Evolutionary conservation across 2,113 vertebrate genomes (phyloP), one percentile per base, ranked within the genome.

Genomic region (Indicator indicator): DNA sequence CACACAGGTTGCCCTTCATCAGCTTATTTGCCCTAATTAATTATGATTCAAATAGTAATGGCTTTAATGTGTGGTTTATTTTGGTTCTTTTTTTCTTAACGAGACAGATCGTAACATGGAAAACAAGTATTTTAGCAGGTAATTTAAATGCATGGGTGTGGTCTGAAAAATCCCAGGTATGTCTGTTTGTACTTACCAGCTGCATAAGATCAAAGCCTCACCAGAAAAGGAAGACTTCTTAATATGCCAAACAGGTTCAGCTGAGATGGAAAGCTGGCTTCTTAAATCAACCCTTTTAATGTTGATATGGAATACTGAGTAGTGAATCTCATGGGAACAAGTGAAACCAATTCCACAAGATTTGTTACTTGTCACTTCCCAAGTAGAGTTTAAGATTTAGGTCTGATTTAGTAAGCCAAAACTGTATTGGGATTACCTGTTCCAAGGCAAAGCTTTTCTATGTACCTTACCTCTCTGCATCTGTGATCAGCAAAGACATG

Each of bases 231-330:
- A 78, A 74, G 16, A 20, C 62, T 56, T 50, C 55, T 91, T 86
- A 86, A 64, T 80, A 83, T 50, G 58, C 69, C 78, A 76, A 59
- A 73, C 32, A 76, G 60, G 56, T 84, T 69, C 27, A 30, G 36
- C 19, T 68, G 70, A 68, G 55, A 60, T 65, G 74, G 52, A 64
- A 86, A 72, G 18, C 19, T 62, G 16, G 27, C 44, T 84, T 81
- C 79, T 94, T 81, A 90, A 84, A 77, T 77, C 55, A 77, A 16
- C 30, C 52, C 32, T 56, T 11, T 55, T 93, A 83, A 84, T 12
- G 30, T 7, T 74, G 50, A 65, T 52, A 36, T 33, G 26, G 56
- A 95, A 77, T 69, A 90, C 12, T 73, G 60, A 81, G 38, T 73
- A 70, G 11, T 62, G 20, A 50, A 81, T 70, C 83, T 16, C 52